phyloP scores from a whole-genome alignment of 2,113 vertebrate genomes.

The human region GRCh38 chr4:66848001-66848500 shows the following conservation, averaged over 20 bases:
- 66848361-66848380: not conserved
- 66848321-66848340: not conserved
- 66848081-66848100: slow-evolving; percentile 12
- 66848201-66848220: not conserved
- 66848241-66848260: not conserved
- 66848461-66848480: not conserved
- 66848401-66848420: not conserved
- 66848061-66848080: not conserved
- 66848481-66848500: not conserved
- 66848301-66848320: not conserved
- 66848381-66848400: not conserved
- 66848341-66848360: not conserved
- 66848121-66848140: not conserved
- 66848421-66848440: not conserved
- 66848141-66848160: not conserved
- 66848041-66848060: not conserved
- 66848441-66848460: not conserved
- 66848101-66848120: not conserved
- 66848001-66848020: not conserved
- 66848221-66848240: not conserved
- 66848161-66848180: not conserved
- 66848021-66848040: not conserved
- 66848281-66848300: not conserved
- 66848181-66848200: not conserved
- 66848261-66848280: not conserved